These are phyloP conservation scores for Schizaphis graminum DNA, from an alignment of 2,888 invertebrate genomes.

Conservation along the genomic window DNA sequence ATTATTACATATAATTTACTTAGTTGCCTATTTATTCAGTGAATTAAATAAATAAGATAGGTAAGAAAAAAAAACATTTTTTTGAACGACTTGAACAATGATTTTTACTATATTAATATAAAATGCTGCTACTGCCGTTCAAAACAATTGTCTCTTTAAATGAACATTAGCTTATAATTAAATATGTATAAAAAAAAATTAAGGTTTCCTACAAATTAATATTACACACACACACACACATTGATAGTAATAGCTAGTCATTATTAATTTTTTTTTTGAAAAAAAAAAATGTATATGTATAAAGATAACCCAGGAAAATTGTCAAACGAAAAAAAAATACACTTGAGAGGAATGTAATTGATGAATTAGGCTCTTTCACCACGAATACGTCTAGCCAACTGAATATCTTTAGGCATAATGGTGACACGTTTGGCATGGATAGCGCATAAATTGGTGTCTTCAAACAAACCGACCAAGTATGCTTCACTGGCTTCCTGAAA, in stretches of 20 bases:
- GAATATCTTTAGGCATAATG: constrained; percentile 98
- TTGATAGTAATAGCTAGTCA: constrained; percentile 27
- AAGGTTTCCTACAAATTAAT: constrained; percentile 56
- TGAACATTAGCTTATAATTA: constrained; percentile 58
- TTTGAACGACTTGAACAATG: constrained; percentile 10
- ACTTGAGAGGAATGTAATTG: constrained; percentile 56
- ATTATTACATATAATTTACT: constrained; percentile 32
- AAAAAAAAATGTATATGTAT: constrained; percentile 40
- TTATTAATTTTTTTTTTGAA: neutral
- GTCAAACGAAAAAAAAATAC: constrained; percentile 49
- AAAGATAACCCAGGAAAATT: constrained; percentile 51
- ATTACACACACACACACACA: constrained; percentile 46
- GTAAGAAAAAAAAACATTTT: constrained; percentile 27
- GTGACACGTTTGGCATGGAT: constrained; percentile 98
- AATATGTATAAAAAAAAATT: constrained; percentile 47
- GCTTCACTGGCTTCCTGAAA: constrained; percentile 90
- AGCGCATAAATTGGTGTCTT: constrained; percentile 97
- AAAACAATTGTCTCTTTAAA: neutral
- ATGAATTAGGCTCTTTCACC: constrained; percentile 91
- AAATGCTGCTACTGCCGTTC: constrained; percentile 33
- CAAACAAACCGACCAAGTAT: constrained; percentile 93
- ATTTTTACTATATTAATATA: constrained; percentile 15
- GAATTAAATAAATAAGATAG: constrained; percentile 38
- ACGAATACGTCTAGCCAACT: constrained; percentile 95
- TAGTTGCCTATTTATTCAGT: constrained; percentile 45